A percentile compares a stretch with the other conserved stretches of the same genome.
These are phyloP conservation scores for Agapornis canus DNA, from an alignment of 2,797 vertebrate genomes.

Conservation along the genomic window DNA sequence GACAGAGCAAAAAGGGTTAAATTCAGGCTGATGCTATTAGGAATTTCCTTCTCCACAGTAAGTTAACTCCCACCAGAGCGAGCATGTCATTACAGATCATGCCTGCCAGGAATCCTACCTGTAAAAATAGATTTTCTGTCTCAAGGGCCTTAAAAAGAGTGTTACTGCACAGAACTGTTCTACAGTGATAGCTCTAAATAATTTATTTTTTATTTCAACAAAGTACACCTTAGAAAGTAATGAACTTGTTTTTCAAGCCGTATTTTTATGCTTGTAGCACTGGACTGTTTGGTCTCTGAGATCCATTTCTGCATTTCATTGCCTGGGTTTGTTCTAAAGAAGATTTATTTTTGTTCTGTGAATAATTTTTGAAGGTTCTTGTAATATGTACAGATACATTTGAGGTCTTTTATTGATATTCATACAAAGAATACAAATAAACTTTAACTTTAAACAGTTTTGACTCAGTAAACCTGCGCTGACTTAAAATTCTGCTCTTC, in stretches of 20 bases:
- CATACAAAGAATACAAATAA: constrained; percentile 83
- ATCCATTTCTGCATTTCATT: constrained; percentile 81
- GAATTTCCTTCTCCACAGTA: constrained; percentile 30
- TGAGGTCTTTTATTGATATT: constrained; percentile 84
- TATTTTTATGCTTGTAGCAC: constrained; percentile 81
- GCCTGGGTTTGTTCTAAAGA: constrained; percentile 83
- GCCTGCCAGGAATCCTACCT: constrained; percentile 68
- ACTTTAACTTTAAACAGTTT: constrained; percentile 82
- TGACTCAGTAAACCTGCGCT: constrained; percentile 16
- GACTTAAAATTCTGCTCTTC: neutral
- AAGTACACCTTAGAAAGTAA: constrained; percentile 75
- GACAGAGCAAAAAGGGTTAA: constrained; percentile 29
- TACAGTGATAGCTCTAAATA: constrained; percentile 79
- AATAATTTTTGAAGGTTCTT: constrained; percentile 84
- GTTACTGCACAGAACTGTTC: constrained; percentile 76
- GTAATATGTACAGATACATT: constrained; percentile 84
- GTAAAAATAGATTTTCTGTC: constrained; percentile 72
- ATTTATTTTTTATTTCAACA: constrained; percentile 83
- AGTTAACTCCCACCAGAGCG: constrained; percentile 26
- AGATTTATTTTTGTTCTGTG: constrained; percentile 86
- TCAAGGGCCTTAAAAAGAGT: constrained; percentile 80
- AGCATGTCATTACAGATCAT: constrained; percentile 30
- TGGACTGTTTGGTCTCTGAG: constrained; percentile 75
- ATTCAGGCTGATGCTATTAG: constrained; percentile 46
- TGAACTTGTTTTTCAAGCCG: constrained; percentile 77